Base-by-base conservation (phyloP, 2,888 invertebrate species). In the Lithophane semibrunnea region DNA sequence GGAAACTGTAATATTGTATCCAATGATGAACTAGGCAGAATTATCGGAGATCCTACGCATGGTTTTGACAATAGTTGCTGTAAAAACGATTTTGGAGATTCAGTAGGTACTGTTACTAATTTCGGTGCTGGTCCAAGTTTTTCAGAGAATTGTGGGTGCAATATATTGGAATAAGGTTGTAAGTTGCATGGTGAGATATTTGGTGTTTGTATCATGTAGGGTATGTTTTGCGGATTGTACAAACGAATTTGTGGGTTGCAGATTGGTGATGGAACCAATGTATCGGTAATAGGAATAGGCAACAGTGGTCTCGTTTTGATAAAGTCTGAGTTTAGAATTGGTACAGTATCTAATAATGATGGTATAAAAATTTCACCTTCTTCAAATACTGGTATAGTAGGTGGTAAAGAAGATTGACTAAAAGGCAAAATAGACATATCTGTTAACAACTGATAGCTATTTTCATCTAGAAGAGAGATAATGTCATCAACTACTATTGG, bases 401-500 rank as follows among this genome's bases (percentile, higher is more conserved):
- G 13, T 13, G 49, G 2, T n/a, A n/a, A 21, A 44, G 13, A 58
- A 37, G 18, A 54, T 60, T 60, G 18, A 21, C 24, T 61, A 1
- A 2, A 21, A 21, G 67, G 82, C 1, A 49, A 42, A 49, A 29
- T 3, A 21, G 81, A 18, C 54, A 16, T n/a, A 13, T 56, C 56
- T 56, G 75, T 49, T 8, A 37, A 49, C 3, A 54, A 29, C 0
- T 66, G 44, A 10, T 13, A 13, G 1, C 9, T 75, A 0, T 74
- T 42, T 52, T 56, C 47, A 49, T 74, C 42, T 18, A 67, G 0
- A 13, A 56, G 12, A 42, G 75, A 61, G 21, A 29, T 56, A 3
- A 58, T 37, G 12, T 75, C 52, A 60, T 78, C 56, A n/a, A 61
- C 21, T 24, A 13, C 2, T n/a, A 24, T 44, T 10, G 61, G 67